Base-by-base conservation (phyloP, 1,140 invertebrate genomes). In the Rhopalosiphum maidis region DNA sequence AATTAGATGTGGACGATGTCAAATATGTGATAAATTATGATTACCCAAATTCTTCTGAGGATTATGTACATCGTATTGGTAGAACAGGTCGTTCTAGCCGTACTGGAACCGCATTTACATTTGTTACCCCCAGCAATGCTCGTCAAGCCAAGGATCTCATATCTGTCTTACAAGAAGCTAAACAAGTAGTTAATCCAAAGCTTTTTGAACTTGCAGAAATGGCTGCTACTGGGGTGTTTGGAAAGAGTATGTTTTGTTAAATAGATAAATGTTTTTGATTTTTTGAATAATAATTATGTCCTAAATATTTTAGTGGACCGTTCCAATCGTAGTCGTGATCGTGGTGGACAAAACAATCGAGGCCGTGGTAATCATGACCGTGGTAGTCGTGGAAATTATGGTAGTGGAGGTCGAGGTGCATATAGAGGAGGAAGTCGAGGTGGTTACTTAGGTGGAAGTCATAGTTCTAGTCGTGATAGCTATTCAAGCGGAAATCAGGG, bases 11-110 rank as follows among this genome's bases (percentile, higher is more conserved):
- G 95, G 98, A 99, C 96, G 99, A 99, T 96, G 99, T 99, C 94
- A 99, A 99, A 96, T 99, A 99, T 96, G 99, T 99, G 82, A 99
- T 99, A 95, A 99, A 99, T 96, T 99, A 98, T 96, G 99, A 99
- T 96, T 99, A 99, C 96, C 99, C 99, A 35, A 99, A 98, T 94
- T 98, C 98, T 95, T 99, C 99, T 77, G 99, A 99, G 96, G 99
- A 99, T 96, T 99, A 99, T 95, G 98, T 99, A 77, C 99, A 99
- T 96, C 97, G 99, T 94, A 99, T 99, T 95, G 99, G 99, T 93
- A 97, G 99, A 95, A 99, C 99, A 87, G 99, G 98, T 90, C 96
- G 99, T 94, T 97, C 98, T 85, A 97, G 98, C 94, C 98, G 98
- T 95, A 99, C 98, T 82, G 99, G 99, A 94, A 99, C 99, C 3